Evolutionary conservation across 2,888 invertebrate genomes (phyloP), one percentile per base, ranked within the genome.

Genomic region (Noctua pronuba): DNA sequence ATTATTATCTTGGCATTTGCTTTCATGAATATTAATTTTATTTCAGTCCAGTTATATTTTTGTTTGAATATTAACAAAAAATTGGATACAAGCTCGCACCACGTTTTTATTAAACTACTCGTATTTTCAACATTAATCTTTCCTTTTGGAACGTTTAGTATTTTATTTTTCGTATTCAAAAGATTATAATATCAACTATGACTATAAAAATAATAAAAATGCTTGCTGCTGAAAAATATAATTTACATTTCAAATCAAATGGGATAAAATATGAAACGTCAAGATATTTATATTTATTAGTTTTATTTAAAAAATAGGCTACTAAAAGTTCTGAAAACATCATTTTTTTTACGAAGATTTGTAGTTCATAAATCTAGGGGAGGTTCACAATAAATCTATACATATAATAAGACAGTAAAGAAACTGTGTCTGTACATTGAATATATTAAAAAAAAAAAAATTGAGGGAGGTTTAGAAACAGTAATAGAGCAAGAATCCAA

Each of bases 1-100:
- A 74, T 83, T 85, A 85, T 85, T 80, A 80, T 76, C 80, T 75
- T 64, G 52, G 69, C 80, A 60, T 80, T 85, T 85, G 67, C 73
- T 72, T 66, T 76, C 71, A 85, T 85, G 70, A 73, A 83, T 83
- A 85, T 76, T 75, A 67, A 80, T 85, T 68, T 71, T 60, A 73
- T 80, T 85, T 75, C 11, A 67, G 64, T 58, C 24, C n/a, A 73
- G 62, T 52, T 82, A 28, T 73, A 66, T 71, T 60, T 76, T 76
- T 60, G 58, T 71, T 73, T 52, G 41, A 44, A 28, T 58, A 35
- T 49, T n/a, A 62, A 60, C 35, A 35, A 46, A 68, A 71, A 21
- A 38, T 31, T 66, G 52, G 5, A 35, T 16, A 21, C 8, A 35
- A 49, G 16, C 31, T 55, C 8, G n/a, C n/a, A 44, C 13, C 18